Percentiles rank a stretch among this genome's conserved stretches.
These are phyloP conservation scores for Bubalus kerabau DNA, from an alignment of 2,113 vertebrate species.

Conservation along the genomic window DNA sequence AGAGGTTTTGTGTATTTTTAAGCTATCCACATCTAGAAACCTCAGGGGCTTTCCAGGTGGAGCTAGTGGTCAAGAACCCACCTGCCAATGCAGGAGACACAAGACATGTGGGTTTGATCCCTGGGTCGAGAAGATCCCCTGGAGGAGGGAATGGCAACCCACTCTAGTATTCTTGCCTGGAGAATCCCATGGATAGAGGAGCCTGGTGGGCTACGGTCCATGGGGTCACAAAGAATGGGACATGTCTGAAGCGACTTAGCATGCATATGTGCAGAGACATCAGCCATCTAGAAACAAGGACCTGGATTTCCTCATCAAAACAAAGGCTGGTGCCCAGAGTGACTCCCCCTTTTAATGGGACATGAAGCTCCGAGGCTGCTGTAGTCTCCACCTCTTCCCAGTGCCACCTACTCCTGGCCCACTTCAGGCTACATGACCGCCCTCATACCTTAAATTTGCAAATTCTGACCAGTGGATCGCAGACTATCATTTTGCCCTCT, in stretches of 20 bases:
- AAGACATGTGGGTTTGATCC: background rate
- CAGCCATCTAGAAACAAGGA: background rate
- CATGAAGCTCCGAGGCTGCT: rapidly evolving
- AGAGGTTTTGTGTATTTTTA: background rate
- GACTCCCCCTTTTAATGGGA: background rate
- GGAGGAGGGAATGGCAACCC: background rate
- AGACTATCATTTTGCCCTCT: background rate
- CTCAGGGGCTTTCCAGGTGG: background rate
- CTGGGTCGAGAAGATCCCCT: background rate
- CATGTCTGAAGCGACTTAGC: background rate
- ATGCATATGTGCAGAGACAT: background rate
- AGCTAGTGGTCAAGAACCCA: background rate
- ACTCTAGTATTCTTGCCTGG: background rate
- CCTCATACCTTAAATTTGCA: background rate
- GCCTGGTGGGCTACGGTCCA: background rate
- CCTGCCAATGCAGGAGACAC: background rate
- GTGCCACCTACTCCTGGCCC: background rate
- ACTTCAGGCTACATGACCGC: background rate
- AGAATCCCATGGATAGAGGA: background rate
- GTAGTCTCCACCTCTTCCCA: background rate
- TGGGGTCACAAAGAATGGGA: background rate
- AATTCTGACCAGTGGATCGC: background rate
- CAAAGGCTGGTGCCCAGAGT: background rate
- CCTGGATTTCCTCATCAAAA: background rate
- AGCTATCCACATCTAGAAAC: background rate